Conservation (phyloP, 2,888 invertebrate species). For the Teinopalpus imperialis region DNA sequence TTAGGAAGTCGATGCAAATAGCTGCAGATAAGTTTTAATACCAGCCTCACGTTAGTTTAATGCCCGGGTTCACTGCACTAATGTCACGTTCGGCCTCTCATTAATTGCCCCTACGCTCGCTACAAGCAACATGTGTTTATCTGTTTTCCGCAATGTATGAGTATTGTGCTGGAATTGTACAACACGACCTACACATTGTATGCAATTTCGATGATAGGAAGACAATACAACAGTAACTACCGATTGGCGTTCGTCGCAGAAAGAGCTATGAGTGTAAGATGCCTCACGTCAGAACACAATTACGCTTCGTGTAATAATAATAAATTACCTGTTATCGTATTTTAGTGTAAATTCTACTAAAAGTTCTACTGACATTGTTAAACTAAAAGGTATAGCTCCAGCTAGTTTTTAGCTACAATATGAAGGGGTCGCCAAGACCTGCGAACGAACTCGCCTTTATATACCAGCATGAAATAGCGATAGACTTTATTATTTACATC, state of each 20-base stretch:
- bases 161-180: conserved; percentile 27
- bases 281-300: conserved; percentile 10
- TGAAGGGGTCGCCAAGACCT: no score
- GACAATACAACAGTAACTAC: conserved; percentile 23
- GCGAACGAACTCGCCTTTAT: no score
- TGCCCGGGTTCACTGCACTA: conserved; percentile 71
- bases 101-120: conserved; percentile 65
- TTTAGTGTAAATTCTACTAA: no score
- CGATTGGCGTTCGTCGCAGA: conserved; percentile 6
- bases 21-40: conserved; percentile 80
- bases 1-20: conserved; percentile 79
- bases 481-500: no score
- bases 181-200: conserved; percentile 28
- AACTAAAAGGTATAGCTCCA: no score
- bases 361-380: no score
- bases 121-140: conserved; percentile 69
- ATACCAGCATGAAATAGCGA: no score
- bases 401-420: no score
- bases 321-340: conserved; percentile 12
- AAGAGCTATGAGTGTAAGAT: not conserved
- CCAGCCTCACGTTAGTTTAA: conserved; percentile 64
- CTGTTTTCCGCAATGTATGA: conserved; percentile 49
- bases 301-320: conserved; percentile 12
- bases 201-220: conserved; percentile 25
- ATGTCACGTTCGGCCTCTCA: conserved; percentile 79